phyloP scores from a whole-genome alignment of 1,140 invertebrate species.

The Galendromus occidentalis region DNA sequence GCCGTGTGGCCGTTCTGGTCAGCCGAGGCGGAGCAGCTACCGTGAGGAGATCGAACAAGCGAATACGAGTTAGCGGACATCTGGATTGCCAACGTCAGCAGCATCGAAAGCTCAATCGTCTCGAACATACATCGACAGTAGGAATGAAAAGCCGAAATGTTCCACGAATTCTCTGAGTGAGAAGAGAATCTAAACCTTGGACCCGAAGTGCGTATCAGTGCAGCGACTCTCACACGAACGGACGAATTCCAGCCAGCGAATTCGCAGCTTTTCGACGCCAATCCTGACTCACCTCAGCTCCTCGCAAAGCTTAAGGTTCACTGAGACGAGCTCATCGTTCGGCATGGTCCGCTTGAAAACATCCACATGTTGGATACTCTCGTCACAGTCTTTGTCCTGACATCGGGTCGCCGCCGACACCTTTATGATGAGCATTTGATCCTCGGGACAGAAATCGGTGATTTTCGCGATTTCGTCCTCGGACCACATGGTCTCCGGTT shows the following conservation, averaged over 20 bases:
- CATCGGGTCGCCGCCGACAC: not conserved
- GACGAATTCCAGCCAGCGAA: too few species aligned
- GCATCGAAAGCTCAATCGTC: too few species aligned
- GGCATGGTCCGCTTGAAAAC: not conserved
- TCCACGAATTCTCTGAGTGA: too few species aligned
- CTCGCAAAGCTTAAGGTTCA: not conserved
- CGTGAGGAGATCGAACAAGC: too few species aligned
- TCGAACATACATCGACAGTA: too few species aligned
- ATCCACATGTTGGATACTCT: not conserved
- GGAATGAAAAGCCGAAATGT: too few species aligned
- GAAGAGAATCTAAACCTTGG: too few species aligned
- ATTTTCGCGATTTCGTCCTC: not conserved
- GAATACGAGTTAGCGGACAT: too few species aligned
- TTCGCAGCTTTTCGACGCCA: too few species aligned
- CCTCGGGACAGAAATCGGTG: conserved; percentile 6
- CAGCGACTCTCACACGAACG: too few species aligned
- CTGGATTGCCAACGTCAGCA: too few species aligned
- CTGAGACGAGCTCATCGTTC: conserved; percentile 6
- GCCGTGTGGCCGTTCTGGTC: not conserved
- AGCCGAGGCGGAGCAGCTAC: not conserved
- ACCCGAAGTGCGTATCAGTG: too few species aligned
- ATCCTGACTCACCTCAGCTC: not conserved
- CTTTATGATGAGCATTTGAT: conserved; percentile 8
- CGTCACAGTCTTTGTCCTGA: not conserved
- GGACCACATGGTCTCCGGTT: not conserved